Percentiles rank a stretch among this genome's conserved stretches.
These are phyloP conservation scores for Cerceris rybyensis DNA, from an alignment of 2,888 invertebrate genomes.

Conservation along the genomic window DNA sequence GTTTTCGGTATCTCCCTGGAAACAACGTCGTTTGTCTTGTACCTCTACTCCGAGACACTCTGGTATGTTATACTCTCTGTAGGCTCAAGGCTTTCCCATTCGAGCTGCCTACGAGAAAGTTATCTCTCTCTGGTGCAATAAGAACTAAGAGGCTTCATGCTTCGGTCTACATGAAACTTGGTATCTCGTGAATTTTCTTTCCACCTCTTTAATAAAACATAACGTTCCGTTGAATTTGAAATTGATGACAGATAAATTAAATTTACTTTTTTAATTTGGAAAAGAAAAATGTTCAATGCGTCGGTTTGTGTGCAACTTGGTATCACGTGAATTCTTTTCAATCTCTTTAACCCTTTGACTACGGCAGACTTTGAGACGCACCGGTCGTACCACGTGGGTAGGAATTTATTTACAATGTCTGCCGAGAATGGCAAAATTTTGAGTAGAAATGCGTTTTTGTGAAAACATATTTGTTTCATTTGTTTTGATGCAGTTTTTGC, in stretches of 20 bases:
- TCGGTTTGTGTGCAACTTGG: not conserved
- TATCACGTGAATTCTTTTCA: no score
- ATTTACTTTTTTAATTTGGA: no score
- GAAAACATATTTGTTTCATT: no score
- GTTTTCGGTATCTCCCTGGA: constrained; percentile 68
- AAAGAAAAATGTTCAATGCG: not conserved
- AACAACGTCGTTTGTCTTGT: constrained; percentile 71
- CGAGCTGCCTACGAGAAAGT: constrained; percentile 23
- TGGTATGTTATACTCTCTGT: constrained; percentile 20
- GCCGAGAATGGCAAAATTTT: no score
- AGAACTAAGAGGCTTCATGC: constrained; percentile 33
- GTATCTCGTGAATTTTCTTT: not conserved
- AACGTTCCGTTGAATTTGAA: no score
- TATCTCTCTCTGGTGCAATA: constrained; percentile 9
- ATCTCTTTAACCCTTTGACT: no score
- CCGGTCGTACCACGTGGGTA: no score
- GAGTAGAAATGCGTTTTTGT: no score
- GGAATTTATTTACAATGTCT: no score
- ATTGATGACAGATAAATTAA: no score
- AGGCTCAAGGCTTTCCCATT: constrained; percentile 42
- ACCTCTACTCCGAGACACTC: constrained; percentile 57
- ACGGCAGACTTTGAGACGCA: no score
- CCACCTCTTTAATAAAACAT: not conserved
- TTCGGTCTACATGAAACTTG: constrained; percentile 3
- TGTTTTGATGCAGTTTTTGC: no score